Conservation (phyloP, 2,113 vertebrate species). For the Micronycteris hirsuta region DNA sequence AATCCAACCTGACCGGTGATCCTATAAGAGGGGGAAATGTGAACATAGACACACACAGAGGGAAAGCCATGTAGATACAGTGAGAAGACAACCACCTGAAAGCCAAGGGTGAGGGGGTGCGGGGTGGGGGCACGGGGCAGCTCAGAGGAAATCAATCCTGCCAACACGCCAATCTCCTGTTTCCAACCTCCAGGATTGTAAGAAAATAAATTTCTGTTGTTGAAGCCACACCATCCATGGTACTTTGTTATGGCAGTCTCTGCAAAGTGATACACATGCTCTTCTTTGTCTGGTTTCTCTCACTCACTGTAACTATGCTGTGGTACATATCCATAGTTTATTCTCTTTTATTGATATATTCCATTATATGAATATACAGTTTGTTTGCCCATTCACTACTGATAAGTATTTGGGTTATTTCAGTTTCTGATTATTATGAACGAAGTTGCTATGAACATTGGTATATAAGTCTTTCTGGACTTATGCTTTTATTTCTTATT, state of each 20-base stretch:
- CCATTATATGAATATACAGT: neutral
- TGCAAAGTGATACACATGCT: neutral
- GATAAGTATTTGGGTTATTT: neutral
- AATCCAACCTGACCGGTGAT: neutral
- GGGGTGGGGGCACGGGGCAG: no score
- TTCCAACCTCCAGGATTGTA: neutral
- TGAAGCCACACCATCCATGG: neutral
- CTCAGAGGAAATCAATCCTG: neutral
- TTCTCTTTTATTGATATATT: neutral
- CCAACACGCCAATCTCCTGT: neutral
- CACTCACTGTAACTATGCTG: neutral
- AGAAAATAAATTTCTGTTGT: neutral
- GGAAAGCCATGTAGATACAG: neutral
- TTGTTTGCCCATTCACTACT: neutral
- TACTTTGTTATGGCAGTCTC: neutral
- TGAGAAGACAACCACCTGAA: neutral
- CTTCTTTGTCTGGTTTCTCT: neutral
- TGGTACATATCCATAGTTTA: neutral
- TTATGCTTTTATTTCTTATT: neutral
- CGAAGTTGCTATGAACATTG: neutral
- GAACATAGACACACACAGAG: neutral
- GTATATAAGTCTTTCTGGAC: neutral
- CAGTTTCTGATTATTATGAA: neutral
- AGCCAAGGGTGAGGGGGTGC: neutral
- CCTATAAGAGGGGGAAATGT: neutral